Evolutionary conservation across 2,113 vertebrate species (phyloP), one percentile per base, ranked within the genome.

Genomic region (Puntigrus tetrazona): DNA sequence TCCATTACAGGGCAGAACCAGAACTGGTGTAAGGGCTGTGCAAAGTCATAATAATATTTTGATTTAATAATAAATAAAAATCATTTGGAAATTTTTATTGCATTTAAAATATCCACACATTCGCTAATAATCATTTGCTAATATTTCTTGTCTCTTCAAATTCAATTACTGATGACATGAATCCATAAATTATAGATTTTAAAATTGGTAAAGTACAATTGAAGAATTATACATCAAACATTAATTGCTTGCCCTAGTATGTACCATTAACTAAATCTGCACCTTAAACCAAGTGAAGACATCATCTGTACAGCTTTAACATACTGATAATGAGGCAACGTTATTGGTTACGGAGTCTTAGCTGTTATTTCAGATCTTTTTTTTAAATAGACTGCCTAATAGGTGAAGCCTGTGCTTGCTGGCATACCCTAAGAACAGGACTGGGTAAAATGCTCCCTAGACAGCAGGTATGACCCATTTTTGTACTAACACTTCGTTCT

Each of bases 401-500:
- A 18, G 38, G 81, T 41, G 34, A 13, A 70, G 34, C 67, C 3
- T 18, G 29, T 34, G 63, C 29, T 38, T 72, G 16, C 50, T 75
- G 69, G 52, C 78, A 50, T 3, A 10, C 41, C 43, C 55, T 63
- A 1, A 65, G 61, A 13, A 34, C 18, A 70, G 9, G 20, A 38
- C 29, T 34, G 16, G 18, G 74, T 76, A 36, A 76, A 76, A 34
- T 69, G 31, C 36, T 77, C 82, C 47, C 36, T 16, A 77, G 87
- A 79, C 65, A 74, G 77, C 69, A 81, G 83, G 84, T 79, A 87
- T 89, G 85, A 90, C 91, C 92, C 90, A 93, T 79, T 92, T 92
- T 85, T 55, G 83, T 55, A 52, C 36, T 47, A 65, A 31, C 2
- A 8, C 55, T 78, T 16, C 3, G 22, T 77, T 25, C 29, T 22